These are phyloP conservation scores for Pachydiplax longipennis DNA, from an alignment of 2,888 invertebrate genomes.

Conservation along the genomic window DNA sequence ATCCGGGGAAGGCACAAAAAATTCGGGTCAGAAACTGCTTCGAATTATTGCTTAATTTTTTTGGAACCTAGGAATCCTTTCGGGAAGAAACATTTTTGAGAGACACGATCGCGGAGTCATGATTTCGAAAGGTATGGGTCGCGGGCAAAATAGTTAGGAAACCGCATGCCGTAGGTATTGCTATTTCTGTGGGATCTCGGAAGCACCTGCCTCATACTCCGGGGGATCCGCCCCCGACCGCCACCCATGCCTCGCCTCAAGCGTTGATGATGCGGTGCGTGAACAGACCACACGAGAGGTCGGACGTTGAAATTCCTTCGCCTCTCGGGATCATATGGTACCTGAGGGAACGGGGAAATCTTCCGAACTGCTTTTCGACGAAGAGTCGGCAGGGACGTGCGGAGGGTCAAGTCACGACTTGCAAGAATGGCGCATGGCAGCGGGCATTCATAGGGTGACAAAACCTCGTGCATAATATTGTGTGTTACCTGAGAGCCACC, in stretches of 20 bases:
- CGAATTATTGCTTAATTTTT: too few relatives aligned
- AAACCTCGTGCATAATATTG: neutral
- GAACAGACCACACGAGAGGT: neutral
- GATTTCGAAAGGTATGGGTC: too few relatives aligned
- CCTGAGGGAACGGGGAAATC: neutral
- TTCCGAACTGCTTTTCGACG: neutral
- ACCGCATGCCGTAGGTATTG: too few relatives aligned
- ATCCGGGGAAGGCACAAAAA: too few relatives aligned
- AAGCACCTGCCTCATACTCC: neutral
- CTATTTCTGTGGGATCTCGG: neutral
- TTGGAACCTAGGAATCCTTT: too few relatives aligned
- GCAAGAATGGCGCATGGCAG: neutral
- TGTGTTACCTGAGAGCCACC: too few relatives aligned
- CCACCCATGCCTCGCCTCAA: neutral
- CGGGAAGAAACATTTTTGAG: too few relatives aligned
- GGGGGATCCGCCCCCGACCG: neutral
- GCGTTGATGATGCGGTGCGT: neutral
- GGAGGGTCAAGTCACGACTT: neutral
- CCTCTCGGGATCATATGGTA: neutral
- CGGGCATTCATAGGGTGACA: neutral
- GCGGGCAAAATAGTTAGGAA: too few relatives aligned
- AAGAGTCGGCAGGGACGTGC: neutral
- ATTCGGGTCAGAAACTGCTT: too few relatives aligned
- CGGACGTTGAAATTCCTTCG: neutral
- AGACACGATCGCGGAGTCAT: too few relatives aligned